Percentiles rank a stretch among this genome's conserved stretches.
phyloP scores from a whole-genome alignment of 2,113 vertebrate genomes.

The Agapornis roseicollis region DNA sequence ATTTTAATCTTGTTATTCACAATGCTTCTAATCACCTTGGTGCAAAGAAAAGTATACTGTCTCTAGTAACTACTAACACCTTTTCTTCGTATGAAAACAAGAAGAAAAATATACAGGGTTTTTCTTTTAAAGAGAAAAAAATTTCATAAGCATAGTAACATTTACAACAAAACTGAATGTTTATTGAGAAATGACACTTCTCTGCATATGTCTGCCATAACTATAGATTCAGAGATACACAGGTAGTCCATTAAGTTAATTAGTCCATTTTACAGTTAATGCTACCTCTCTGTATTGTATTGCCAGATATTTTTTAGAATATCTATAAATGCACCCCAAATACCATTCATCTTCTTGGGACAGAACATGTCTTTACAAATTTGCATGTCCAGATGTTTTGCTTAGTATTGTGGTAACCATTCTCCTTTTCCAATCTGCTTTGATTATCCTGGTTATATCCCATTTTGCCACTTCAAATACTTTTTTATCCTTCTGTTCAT shows the following conservation, averaged over 20 bases:
- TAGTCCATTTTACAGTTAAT: not conserved
- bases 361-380: not conserved
- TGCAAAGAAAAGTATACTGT: not conserved
- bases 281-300: not conserved
- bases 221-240: not conserved
- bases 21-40: not conserved
- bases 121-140: not conserved
- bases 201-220: not conserved
- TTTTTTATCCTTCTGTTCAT: not conserved
- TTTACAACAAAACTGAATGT: not conserved
- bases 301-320: not conserved
- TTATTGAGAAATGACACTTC: not conserved
- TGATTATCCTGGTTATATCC: not conserved
- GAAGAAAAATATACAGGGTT: not conserved
- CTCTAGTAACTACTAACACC: not conserved
- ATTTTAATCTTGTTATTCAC: not conserved
- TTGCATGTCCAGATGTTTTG: not conserved
- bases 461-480: not conserved
- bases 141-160: not conserved
- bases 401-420: not conserved
- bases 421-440: not conserved
- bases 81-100: not conserved
- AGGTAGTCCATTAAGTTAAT: not conserved
- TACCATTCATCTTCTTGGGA: not conserved
- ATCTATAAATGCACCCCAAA: not conserved